A percentile compares a stretch with the other conserved stretches of the same genome.
phyloP scores from a whole-genome alignment of 1,140 invertebrate species.

The Achroia grisella region DNA sequence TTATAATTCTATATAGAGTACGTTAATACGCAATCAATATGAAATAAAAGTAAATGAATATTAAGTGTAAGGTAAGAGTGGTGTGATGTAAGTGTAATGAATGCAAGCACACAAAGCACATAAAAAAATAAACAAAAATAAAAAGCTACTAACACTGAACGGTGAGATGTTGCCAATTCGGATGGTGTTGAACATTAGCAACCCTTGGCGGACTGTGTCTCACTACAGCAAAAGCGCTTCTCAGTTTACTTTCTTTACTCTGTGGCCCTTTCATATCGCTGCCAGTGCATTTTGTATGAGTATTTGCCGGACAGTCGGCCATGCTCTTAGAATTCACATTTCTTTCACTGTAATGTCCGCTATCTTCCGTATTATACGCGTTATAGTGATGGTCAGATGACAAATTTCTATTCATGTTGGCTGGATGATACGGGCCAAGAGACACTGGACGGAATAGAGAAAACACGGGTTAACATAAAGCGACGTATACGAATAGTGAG shows the following conservation, averaged over 20 bases:
- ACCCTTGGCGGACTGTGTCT: constrained; percentile 69
- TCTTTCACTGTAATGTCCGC: constrained; percentile 62
- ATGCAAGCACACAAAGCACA: constrained; percentile 7
- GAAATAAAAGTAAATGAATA: too few relatives aligned
- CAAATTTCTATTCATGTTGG: constrained; percentile 57
- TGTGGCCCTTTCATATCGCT: constrained; percentile 48
- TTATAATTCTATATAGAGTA: too few relatives aligned
- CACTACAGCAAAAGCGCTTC: constrained; percentile 68
- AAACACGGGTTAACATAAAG: constrained; percentile 58
- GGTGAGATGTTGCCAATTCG: constrained; percentile 77
- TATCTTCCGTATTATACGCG: constrained; percentile 72
- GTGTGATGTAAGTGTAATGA: too few relatives aligned
- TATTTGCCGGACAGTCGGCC: constrained; percentile 53
- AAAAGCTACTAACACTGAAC: constrained; percentile 76
- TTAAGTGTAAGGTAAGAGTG: too few relatives aligned
- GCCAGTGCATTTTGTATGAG: constrained; percentile 57
- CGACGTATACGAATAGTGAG: constrained; percentile 32
- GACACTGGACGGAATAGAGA: constrained; percentile 56
- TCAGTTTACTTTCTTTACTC: constrained; percentile 57
- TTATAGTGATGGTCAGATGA: constrained; percentile 75
- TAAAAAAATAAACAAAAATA: constrained; percentile 18
- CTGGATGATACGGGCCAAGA: constrained; percentile 60
- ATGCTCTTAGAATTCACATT: constrained; percentile 49
- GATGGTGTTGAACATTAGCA: constrained; percentile 74
- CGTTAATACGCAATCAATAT: too few relatives aligned